These are phyloP conservation scores for Aspidoscelis tigris DNA, from an alignment of 2,113 vertebrate species.

Conservation along the genomic window DNA sequence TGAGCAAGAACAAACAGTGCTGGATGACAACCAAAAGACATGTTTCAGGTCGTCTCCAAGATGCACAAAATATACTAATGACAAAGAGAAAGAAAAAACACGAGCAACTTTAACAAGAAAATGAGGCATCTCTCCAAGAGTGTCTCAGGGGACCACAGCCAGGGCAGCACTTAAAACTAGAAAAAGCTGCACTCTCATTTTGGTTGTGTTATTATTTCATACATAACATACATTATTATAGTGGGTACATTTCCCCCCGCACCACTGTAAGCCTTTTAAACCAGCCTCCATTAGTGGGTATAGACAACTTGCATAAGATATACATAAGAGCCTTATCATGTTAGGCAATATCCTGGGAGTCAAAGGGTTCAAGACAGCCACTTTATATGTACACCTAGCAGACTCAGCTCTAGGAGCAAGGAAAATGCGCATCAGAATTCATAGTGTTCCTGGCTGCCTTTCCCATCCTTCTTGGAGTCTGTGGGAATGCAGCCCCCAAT, in stretches of 20 bases:
- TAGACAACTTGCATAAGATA: background rate
- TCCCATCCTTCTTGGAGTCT: too few relatives aligned
- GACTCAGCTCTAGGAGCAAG: too few relatives aligned
- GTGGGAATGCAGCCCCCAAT: too few relatives aligned
- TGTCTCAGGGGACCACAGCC: background rate
- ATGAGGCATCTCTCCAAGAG: background rate
- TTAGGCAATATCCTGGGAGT: too few relatives aligned
- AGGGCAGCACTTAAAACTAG: background rate
- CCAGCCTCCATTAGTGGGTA: background rate
- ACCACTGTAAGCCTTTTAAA: background rate
- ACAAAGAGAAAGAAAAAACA: background rate
- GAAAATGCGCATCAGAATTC: too few relatives aligned
- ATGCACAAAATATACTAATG: slow-evolving; percentile 20
- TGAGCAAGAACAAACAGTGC: slow-evolving; percentile 20
- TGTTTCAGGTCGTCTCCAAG: slow-evolving; percentile 10
- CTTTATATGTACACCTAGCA: too few relatives aligned
- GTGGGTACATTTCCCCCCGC: background rate
- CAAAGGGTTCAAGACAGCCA: too few relatives aligned
- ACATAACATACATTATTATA: background rate
- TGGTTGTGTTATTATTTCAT: too few relatives aligned
- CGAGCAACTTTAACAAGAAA: background rate
- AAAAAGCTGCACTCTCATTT: background rate
- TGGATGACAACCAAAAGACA: slow-evolving; percentile 14
- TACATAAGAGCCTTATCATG: background rate
- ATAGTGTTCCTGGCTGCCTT: too few relatives aligned